Percentiles rank a stretch among this genome's conserved stretches.
These are phyloP conservation scores for Lasioglossum lativentre DNA, from an alignment of 2,888 invertebrate species.

Conservation along the genomic window DNA sequence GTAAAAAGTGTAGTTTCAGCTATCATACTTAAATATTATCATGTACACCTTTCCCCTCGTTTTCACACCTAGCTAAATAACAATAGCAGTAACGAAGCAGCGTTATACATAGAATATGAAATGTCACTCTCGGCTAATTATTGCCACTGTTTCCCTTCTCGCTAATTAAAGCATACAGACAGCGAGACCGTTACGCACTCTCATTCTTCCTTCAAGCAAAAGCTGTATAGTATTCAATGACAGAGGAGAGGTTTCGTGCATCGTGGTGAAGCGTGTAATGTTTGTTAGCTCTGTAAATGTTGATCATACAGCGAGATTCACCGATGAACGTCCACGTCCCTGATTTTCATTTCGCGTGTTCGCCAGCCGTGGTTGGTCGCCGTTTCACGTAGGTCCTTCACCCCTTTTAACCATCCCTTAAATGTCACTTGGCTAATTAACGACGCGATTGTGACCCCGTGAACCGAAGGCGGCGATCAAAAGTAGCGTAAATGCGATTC, in stretches of 20 bases:
- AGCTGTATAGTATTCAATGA: constrained; percentile 20
- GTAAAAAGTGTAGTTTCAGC: no score
- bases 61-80: neutral
- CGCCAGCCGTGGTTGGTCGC: constrained; percentile 47
- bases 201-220: constrained; percentile 15
- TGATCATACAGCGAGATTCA: constrained; percentile 71
- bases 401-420: constrained; percentile 61
- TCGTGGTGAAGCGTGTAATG: constrained; percentile 39
- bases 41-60: neutral
- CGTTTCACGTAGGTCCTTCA: constrained; percentile 59
- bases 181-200: neutral
- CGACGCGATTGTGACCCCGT: constrained; percentile 36
- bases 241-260: constrained; percentile 59
- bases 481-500: constrained; percentile 30
- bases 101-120: neutral
- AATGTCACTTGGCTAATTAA: constrained; percentile 66
- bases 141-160: neutral
- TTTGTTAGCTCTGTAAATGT: constrained; percentile 44
- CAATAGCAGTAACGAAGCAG: neutral
- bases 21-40: neutral
- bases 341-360: constrained; percentile 74
- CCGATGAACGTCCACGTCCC: constrained; percentile 59
- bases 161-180: constrained; percentile 5
- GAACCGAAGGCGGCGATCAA: constrained; percentile 38
- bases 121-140: neutral